Conservation (phyloP, 2,888 invertebrate genomes). For the Ophraella communa region DNA sequence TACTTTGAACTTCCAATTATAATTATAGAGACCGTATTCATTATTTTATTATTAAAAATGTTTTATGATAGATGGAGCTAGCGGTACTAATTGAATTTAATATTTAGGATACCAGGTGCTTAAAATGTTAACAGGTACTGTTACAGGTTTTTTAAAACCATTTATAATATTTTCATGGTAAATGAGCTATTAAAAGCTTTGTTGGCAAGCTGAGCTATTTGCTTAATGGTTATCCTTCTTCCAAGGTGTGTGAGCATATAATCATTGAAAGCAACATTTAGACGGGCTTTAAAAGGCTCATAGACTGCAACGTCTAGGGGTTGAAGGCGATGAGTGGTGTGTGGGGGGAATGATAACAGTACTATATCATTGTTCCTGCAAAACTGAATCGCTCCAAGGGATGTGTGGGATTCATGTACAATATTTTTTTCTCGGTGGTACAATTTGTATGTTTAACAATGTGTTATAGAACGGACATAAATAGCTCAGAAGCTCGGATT, state of each 20-base stretch:
- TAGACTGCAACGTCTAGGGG: neutral
- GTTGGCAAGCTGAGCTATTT: neutral
- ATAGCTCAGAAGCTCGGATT: neutral
- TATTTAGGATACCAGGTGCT: too few relatives aligned
- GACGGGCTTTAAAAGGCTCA: neutral
- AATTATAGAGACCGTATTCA: too few relatives aligned
- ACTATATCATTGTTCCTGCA: neutral
- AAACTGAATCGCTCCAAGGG: neutral
- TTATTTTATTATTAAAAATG: too few relatives aligned
- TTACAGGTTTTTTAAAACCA: neutral
- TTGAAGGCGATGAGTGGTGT: neutral
- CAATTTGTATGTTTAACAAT: neutral
- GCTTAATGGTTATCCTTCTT: neutral
- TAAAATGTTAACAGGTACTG: too few relatives aligned
- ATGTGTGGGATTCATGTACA: neutral
- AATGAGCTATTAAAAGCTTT: neutral
- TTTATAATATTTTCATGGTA: neutral
- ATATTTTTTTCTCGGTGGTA: neutral
- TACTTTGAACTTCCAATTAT: too few relatives aligned
- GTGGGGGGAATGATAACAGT: too few relatives aligned
- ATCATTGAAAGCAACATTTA: neutral
- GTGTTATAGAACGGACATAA: neutral
- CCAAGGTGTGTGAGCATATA: neutral
- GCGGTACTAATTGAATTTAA: too few relatives aligned
- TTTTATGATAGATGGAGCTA: too few relatives aligned